A percentile compares a stretch with the other conserved stretches of the same genome.
Conservation (phyloP, 2,888 invertebrate genomes). For the Alloplasta piceator region DNA sequence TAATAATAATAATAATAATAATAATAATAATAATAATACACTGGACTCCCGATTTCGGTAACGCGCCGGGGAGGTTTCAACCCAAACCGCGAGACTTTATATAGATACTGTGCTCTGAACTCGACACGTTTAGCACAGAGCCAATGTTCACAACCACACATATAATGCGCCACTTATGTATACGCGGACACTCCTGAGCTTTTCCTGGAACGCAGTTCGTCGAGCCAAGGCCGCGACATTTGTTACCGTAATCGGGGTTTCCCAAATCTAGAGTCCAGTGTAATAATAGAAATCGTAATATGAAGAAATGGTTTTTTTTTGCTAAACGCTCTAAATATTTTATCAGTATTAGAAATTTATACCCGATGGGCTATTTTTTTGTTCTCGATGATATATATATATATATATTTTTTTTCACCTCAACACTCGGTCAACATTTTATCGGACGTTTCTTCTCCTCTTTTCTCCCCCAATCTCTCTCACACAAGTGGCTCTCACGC, state of each 20-base stretch:
- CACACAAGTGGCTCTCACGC: neutral
- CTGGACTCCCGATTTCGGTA: no score
- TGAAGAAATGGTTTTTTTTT: conserved; percentile 9
- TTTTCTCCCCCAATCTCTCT: neutral
- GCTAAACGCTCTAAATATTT: conserved; percentile 61
- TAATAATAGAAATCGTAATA: no score
- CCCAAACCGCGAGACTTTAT: no score
- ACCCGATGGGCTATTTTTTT: conserved; percentile 38
- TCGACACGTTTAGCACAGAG: no score
- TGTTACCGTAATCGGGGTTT: neutral
- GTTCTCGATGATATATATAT: conserved; percentile 61
- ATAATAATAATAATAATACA: conserved; percentile 52
- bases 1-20: conserved; percentile 60
- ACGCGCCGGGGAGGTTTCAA: no score
- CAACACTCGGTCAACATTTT: conserved; percentile 31
- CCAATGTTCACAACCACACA: no score
- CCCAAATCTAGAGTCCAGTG: neutral
- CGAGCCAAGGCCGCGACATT: conserved; percentile 20
- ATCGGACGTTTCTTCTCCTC: conserved; percentile 6
- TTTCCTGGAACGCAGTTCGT: no score
- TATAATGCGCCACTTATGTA: no score
- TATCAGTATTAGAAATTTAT: conserved; percentile 65
- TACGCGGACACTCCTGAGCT: no score
- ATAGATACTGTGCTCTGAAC: no score
- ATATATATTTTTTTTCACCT: conserved; percentile 35